Base-by-base conservation (phyloP, 2,797 vertebrate species). In the Nasua narica region DNA sequence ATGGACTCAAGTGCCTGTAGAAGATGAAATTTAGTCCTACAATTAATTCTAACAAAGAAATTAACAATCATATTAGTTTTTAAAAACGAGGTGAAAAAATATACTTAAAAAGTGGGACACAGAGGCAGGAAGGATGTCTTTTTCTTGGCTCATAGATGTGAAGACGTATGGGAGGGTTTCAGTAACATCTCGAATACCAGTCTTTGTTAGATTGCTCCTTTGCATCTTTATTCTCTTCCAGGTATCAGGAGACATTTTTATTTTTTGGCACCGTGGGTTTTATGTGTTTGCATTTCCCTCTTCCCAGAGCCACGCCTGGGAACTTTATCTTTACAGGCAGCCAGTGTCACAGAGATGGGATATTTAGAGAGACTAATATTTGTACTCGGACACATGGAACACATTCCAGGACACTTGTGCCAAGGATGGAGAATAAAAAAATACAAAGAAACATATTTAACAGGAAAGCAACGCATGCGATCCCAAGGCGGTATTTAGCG, bases 1-100 rank as follows among this genome's bases (percentile, higher is more conserved):
- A 29, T n/a, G 9, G 40, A 48, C 69, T 90, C 18, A 50, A 94
- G 15, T 15, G 6, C 7, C 62, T 37, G 15, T 54, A 14, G 87
- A 70, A 46, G n/a, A 50, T 52, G 15, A 70, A 95, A 83, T 62
- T 87, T 58, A 69, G 19, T 48, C 18, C 67, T 77, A 60, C 86
- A 60, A 79, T 11, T 62, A 82, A 76, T 77, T 82, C 25, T 65
- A 54, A 48, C 43, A 40, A 78, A 29, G 72, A 87, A 87, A 79
- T 27, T 32, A 50, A 67, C 32, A 84, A 58, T 15, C 4, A 18
- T 15, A 77, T 67, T 35, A n/a, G 16, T 54, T 90, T 93, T 90
- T 37, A 1, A 74, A 89, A 92, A 54, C 13, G 7, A 87, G 23
- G 5, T 52, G 11, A 65, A 92, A 70, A 92, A 72, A 77, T 48